phyloP scores from a whole-genome alignment of 2,797 vertebrate genomes.

The Aeoliscus strigatus region DNA sequence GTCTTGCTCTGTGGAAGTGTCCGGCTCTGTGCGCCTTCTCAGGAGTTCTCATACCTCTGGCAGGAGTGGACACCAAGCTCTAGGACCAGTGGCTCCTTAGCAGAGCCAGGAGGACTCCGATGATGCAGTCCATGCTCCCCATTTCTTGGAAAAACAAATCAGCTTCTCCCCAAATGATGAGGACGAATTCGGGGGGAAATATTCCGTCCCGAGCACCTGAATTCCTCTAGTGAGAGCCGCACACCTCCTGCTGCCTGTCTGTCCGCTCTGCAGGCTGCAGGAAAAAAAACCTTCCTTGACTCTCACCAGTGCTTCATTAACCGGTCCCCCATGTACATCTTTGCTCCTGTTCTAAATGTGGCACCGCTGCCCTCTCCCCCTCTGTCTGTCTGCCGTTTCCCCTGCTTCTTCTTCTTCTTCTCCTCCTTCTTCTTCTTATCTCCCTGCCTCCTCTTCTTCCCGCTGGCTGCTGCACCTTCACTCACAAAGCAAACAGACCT shows the following conservation, averaged over 20 bases:
- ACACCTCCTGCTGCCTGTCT: slow-evolving; percentile 15
- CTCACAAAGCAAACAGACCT: slow-evolving; percentile 42
- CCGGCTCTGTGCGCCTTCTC: slow-evolving; percentile 50
- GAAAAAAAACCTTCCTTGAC: slow-evolving; percentile 31
- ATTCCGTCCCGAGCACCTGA: slow-evolving; percentile 18
- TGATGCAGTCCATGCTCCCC: slow-evolving; percentile 27
- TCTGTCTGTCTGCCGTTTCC: slow-evolving; percentile 16
- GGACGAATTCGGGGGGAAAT: slow-evolving; percentile 1
- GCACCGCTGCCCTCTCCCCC: slow-evolving; percentile 31
- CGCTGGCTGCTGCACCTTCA: slow-evolving; percentile 47
- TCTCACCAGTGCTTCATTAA: slow-evolving; percentile 38
- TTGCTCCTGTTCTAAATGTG: slow-evolving; percentile 56
- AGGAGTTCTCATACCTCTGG: slow-evolving; percentile 58
- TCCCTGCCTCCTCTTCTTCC: slow-evolving; percentile 26
- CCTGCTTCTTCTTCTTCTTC: slow-evolving; percentile 3
- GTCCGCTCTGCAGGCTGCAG: slow-evolving; percentile 13
- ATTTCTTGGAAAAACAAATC: background rate
- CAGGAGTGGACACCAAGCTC: slow-evolving; percentile 27
- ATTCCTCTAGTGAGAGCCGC: slow-evolving; percentile 14
- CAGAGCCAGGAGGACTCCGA: slow-evolving; percentile 9
- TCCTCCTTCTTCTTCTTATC: slow-evolving; percentile 27
- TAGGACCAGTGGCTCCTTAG: slow-evolving; percentile 32
- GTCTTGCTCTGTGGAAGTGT: slow-evolving; percentile 47
- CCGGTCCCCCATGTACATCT: slow-evolving; percentile 31
- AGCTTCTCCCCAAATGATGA: background rate